Evolutionary conservation across 2,113 vertebrate genomes (phyloP).

Genomic region (Albula glossodonta): DNA sequence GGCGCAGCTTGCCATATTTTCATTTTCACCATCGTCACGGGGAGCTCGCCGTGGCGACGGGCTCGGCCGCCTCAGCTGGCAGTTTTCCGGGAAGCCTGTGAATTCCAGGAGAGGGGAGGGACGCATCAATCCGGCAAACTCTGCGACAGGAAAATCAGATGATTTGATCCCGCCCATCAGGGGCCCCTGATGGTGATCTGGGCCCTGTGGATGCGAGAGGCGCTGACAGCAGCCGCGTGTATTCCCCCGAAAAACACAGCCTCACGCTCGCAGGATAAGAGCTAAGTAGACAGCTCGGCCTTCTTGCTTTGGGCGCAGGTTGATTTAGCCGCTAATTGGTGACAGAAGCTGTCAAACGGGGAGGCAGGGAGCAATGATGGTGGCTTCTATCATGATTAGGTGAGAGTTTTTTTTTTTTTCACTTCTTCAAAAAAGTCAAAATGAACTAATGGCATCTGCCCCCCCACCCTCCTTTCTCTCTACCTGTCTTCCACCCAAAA

Average conservation of each 20-base stretch:
- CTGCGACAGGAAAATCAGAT: constrained; percentile 3
- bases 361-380: constrained; percentile 87
- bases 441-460: constrained; percentile 73
- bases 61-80: constrained; percentile 2
- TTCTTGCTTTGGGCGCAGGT: constrained; percentile 89
- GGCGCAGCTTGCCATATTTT: constrained; percentile 68
- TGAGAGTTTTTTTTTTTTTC: constrained; percentile 68
- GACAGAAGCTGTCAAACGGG: constrained; percentile 99
- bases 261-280: constrained; percentile 63
- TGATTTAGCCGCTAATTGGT: constrained; percentile 99
- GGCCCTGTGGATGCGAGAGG: constrained; percentile 50
- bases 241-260: constrained; percentile 31
- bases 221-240: background rate
- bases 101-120: background rate
- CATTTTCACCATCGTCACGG: constrained; percentile 14
- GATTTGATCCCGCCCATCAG: constrained; percentile 72
- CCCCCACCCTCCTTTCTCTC: constrained; percentile 68
- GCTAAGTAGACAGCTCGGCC: constrained; percentile 71
- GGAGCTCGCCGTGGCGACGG: background rate
- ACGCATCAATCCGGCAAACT: background rate
- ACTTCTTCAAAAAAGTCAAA: constrained; percentile 83
- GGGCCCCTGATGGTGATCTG: constrained; percentile 63
- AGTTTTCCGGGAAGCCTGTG: background rate
- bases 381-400: constrained; percentile 90
- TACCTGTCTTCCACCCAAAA: constrained; percentile 90